Base-by-base conservation (phyloP, 2,797 vertebrate species). In the Cheirogaleus major region DNA sequence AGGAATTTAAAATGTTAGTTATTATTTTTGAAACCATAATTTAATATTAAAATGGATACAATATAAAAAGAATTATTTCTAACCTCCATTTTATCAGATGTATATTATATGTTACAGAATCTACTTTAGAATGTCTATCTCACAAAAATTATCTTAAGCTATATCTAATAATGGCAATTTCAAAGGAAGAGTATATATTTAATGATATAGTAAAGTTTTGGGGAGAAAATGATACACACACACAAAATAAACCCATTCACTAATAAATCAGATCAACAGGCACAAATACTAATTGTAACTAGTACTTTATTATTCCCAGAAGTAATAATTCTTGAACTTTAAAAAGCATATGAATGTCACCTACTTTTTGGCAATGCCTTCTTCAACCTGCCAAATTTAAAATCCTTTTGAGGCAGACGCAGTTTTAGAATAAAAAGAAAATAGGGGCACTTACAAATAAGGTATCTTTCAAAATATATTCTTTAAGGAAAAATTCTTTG, bases 371-470 rank as follows among this genome's bases (percentile, higher is more conserved):
- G 30, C 17, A 48, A 83, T 87, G 13, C 0, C 38, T 13, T 75
- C 43, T 87, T 41, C n/a, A 94, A 89, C 1, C 41, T 92, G 22
- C 22, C 35, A 90, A 86, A 95, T 18, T 89, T 70, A 80, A 89
- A 93, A 91, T 83, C 10, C 20, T 83, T 75, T 65, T 48, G 45
- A 87, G 41, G 11, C 57, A 95, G 35, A 72, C 65, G 67, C 72
- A 84, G 18, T 89, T 92, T 89, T 83, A 89, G 70, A 85, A 96
- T 93, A 78, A 80, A 89, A 89, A 89, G 3, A 73, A 89, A 73
- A n/a, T n/a, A 57, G 2, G 13, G 4, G 2, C 8, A 84, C 27
- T 50, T 76, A 63, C 30, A 96, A 85, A 91, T 45, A 95, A 90
- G 50, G 22, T 48, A 73, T 4, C 30, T 45, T 11, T 90, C n/a